phyloP scores from a whole-genome alignment of 2,113 vertebrate genomes.

The Polyodon spathula region DNA sequence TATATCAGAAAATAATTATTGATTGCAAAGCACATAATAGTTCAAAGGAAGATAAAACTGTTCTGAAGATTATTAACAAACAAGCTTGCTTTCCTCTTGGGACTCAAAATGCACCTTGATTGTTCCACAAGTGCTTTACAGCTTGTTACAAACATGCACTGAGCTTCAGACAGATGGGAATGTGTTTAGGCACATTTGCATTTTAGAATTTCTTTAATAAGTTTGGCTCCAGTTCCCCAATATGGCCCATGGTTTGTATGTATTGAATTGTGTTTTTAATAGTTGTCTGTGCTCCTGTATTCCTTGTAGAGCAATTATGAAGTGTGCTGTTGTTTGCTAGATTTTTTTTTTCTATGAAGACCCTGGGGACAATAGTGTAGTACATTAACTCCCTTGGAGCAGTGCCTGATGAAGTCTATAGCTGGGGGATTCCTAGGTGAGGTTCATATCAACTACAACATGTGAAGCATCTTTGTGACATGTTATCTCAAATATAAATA shows the following conservation, averaged over 20 bases:
- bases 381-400: no score
- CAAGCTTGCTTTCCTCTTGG: no score
- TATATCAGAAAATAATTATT: constrained; percentile 43
- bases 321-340: background rate
- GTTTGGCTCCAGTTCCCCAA: background rate
- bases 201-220: background rate
- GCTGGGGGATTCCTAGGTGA: no score
- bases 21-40: constrained; percentile 27
- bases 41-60: constrained; percentile 24
- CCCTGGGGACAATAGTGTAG: no score
- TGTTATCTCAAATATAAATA: no score
- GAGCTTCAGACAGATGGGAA: no score
- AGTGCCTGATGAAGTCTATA: no score
- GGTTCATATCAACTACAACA: no score
- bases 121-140: no score
- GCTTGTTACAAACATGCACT: no score
- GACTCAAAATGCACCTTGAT: background rate
- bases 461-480: no score
- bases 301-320: background rate
- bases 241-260: background rate
- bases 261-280: background rate
- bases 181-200: no score
- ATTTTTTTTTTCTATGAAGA: background rate
- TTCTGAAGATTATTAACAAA: background rate
- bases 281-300: background rate